phyloP scores from a whole-genome alignment of 2,797 vertebrate species.

The Pantherophis alleghaniensis region DNA sequence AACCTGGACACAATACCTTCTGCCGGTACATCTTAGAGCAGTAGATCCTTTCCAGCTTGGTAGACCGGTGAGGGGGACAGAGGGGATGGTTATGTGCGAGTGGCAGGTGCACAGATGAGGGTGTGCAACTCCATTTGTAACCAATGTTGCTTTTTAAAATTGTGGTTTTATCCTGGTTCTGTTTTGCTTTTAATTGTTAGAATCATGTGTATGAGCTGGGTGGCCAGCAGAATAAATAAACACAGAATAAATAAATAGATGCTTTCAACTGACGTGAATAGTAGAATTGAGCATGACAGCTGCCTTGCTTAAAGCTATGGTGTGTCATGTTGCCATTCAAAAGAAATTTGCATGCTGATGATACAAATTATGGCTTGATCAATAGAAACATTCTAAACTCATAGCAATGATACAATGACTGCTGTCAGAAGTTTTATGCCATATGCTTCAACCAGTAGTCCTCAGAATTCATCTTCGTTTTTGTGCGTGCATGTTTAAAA shows the following conservation, averaged over 20 bases:
- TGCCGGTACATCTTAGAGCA: neutral
- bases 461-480: slow-evolving; percentile 20
- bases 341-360: neutral
- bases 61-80: too few species aligned
- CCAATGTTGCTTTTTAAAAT: neutral
- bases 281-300: neutral
- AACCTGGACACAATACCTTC: neutral
- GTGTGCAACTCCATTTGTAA: too few species aligned
- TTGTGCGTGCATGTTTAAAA: neutral
- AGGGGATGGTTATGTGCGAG: too few species aligned
- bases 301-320: neutral
- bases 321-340: neutral
- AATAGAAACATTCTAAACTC: neutral
- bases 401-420: slow-evolving; percentile 3
- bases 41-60: too few species aligned
- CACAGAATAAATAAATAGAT: neutral
- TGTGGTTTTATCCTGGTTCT: neutral
- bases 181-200: neutral
- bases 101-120: too few species aligned
- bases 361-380: neutral
- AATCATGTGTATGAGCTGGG: neutral
- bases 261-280: neutral
- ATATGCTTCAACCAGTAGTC: slow-evolving; percentile 6
- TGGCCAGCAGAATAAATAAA: neutral
- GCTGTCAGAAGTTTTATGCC: neutral